Evolutionary conservation across 2,113 vertebrate genomes (phyloP).

Genomic region (Lophotis ruficrista): DNA sequence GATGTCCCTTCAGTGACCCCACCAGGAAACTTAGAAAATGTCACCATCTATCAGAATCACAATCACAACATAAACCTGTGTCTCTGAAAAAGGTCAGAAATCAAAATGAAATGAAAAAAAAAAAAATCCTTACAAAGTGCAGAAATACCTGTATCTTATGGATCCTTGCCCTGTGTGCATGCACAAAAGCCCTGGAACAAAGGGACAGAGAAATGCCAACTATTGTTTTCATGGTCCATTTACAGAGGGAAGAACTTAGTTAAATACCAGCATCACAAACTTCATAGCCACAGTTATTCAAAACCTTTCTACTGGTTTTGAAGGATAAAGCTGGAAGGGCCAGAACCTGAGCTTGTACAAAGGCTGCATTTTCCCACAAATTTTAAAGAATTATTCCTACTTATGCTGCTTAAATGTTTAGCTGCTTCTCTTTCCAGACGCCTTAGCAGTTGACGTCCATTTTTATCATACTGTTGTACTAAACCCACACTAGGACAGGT

Average conservation of each 20-base stretch:
- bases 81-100: constrained; percentile 50
- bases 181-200: background rate
- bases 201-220: background rate
- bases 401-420: background rate
- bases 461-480: background rate
- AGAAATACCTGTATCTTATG: background rate
- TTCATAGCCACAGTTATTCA: background rate
- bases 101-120: constrained; percentile 2
- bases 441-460: background rate
- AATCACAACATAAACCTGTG: background rate
- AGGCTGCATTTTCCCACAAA: background rate
- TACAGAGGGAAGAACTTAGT: background rate
- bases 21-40: constrained; percentile 29
- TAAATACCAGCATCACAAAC: background rate
- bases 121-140: background rate
- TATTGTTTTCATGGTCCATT: background rate
- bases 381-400: background rate
- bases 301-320: background rate
- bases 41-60: constrained; percentile 56
- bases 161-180: background rate
- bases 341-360: background rate
- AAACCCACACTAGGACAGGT: background rate
- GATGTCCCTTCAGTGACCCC: constrained; percentile 24
- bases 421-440: background rate
- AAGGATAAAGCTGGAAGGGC: background rate